Evolutionary conservation across 2,113 vertebrate species (phyloP).

Genomic region (Nothocercus nigrocapillus): DNA sequence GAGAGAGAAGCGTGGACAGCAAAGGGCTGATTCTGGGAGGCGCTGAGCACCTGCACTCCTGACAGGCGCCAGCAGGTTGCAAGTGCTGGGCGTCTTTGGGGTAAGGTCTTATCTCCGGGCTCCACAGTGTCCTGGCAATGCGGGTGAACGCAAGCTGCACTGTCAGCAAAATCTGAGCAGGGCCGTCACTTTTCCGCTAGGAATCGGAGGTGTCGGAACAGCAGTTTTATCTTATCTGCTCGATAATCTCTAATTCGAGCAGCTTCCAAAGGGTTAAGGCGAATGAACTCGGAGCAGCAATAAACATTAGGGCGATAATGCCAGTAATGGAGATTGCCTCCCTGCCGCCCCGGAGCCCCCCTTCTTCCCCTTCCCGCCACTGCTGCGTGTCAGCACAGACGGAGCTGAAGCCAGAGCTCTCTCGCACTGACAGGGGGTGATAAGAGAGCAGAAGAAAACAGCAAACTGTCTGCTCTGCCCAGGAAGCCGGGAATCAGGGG

Average conservation of each 20-base stretch:
- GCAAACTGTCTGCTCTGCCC: conserved; percentile 77
- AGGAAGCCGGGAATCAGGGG: conserved; percentile 79
- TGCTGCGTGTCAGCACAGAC: conserved; percentile 68
- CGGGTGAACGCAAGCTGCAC: conserved; percentile 38
- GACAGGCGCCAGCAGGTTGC: accelerated
- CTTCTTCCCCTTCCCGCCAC: neutral
- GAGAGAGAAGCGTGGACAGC: neutral
- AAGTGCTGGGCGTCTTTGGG: neutral
- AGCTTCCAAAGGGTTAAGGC: conserved; percentile 80
- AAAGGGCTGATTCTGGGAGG: neutral
- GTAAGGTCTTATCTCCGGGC: neutral
- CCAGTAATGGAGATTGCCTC: neutral
- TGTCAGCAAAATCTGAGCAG: conserved; percentile 71
- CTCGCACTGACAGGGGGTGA: conserved; percentile 74
- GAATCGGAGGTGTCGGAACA: conserved; percentile 58
- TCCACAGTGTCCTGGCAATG: neutral
- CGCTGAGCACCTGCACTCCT: neutral
- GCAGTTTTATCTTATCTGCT: conserved; percentile 74
- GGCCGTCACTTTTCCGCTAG: neutral
- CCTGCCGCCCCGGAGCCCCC: neutral
- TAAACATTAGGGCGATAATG: conserved; percentile 34
- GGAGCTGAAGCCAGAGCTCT: conserved; percentile 72
- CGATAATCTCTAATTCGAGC: conserved; percentile 76
- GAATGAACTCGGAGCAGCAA: conserved; percentile 26
- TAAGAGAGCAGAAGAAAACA: conserved; percentile 79